A percentile compares a stretch with the other conserved stretches of the same genome.
These are phyloP conservation scores for Spheniscus mendiculus DNA, from an alignment of 2,113 vertebrate species.

Conservation along the genomic window DNA sequence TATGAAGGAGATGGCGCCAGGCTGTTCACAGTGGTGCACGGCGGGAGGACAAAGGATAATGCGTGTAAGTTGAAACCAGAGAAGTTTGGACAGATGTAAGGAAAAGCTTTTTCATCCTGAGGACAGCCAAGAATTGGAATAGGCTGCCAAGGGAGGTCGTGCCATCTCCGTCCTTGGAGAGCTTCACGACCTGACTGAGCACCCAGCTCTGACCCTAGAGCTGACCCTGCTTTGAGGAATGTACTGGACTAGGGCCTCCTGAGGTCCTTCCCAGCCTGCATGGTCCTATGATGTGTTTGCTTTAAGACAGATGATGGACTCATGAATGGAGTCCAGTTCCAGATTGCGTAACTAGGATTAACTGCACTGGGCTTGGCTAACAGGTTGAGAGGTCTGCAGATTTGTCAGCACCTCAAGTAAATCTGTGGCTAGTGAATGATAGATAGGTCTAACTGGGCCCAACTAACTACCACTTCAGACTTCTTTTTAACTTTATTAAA, in stretches of 20 bases:
- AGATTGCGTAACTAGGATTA: background rate
- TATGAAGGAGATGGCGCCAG: background rate
- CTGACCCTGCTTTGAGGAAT: background rate
- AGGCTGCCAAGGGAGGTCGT: background rate
- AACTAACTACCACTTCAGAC: background rate
- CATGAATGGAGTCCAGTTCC: background rate
- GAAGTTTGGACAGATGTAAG: background rate
- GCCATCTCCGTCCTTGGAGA: background rate
- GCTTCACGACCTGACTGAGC: background rate
- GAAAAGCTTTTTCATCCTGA: background rate
- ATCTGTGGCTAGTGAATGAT: background rate
- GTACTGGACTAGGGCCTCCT: background rate
- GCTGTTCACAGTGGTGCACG: background rate
- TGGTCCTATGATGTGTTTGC: background rate
- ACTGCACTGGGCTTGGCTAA: background rate
- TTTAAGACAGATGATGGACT: background rate
- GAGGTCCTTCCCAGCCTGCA: background rate
- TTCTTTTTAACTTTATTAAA: background rate
- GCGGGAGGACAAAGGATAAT: background rate
- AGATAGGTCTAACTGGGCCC: background rate
- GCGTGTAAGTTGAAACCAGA: accelerated
- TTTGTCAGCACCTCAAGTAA: background rate
- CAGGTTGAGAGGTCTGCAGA: background rate
- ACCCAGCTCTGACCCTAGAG: background rate
- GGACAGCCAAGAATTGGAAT: background rate